Evolutionary conservation across 2,113 vertebrate species (phyloP), one percentile per base, ranked within the genome.

Genomic region (Progne subis): DNA sequence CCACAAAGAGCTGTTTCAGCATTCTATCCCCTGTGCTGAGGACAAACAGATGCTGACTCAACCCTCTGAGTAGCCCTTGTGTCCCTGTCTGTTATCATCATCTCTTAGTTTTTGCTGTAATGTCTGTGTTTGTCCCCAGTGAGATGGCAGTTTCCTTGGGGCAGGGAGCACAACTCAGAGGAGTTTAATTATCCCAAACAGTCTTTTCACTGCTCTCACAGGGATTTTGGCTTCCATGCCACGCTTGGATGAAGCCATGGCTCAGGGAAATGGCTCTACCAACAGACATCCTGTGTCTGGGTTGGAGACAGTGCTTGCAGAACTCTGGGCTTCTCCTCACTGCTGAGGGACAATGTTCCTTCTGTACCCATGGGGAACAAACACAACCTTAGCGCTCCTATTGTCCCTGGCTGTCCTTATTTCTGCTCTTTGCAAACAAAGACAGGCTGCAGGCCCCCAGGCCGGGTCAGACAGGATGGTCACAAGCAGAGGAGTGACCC

Each of bases 1-100:
- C 61, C 82, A 53, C 70, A 86, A 83, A 61, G 50, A 88, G 50
- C 82, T 82, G 9, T 85, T 87, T 94, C 70, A 76, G 84, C 0
- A 2, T 39, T 68, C 31, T 18, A 1, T 37, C 7, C 69, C 32
- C n/a, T 84, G 2, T 0, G 3, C 84, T 79, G 65, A 1, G 0
- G 67, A 75, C 75, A 90, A 43, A 59, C 0, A 18, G 71, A 7
- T 56, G 57, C 82, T 92, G 76, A 90, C 63, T 80, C 85, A 80
- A 53, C n/a, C 59, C 24, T 57, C 67, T 43, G 82, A 93, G 92
- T 67, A 90, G 32, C 63, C 67, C 55, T 19, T 47, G 69, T 44
- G 90, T 94, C 93, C 6, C 0, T 60, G 70, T 25, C 81, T 92
- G 44, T 92, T 86, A 87, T 10, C 83, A 79, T 56, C 80, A 72